These are phyloP conservation scores for Mastigias papua DNA, from an alignment of 30 jellyfish, hydroid and myxozoan species.

Conservation along the genomic window DNA sequence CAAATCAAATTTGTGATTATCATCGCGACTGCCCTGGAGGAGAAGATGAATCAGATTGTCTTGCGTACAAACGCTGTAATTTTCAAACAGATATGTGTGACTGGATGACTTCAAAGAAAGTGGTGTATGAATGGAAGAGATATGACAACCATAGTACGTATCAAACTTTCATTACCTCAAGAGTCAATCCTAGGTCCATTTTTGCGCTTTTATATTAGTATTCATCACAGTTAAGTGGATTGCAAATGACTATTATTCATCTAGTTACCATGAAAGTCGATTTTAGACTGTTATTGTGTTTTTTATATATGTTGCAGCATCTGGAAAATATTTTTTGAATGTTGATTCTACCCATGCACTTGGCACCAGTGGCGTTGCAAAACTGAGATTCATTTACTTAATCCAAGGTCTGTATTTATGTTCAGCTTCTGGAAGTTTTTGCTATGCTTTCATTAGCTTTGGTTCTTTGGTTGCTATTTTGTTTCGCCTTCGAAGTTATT, in stretches of 20 bases:
- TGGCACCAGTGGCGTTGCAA: neutral
- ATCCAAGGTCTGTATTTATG: constrained; percentile 32
- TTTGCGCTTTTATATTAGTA: too few species aligned
- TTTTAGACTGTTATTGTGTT: neutral
- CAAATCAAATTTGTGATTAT: constrained; percentile 46
- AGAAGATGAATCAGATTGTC: constrained; percentile 66
- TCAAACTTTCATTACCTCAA: neutral
- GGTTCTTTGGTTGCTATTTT: too few species aligned
- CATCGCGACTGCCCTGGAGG: constrained; percentile 71
- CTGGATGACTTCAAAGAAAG: constrained; percentile 30
- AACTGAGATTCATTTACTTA: neutral
- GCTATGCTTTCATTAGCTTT: too few species aligned
- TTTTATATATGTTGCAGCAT: too few species aligned
- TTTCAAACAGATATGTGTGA: constrained; percentile 48
- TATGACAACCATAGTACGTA: constrained; percentile 1
- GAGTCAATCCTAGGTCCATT: neutral
- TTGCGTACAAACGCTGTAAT: constrained; percentile 44
- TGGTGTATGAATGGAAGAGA: constrained; percentile 38
- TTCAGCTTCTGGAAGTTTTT: too few species aligned
- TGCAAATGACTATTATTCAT: too few species aligned
- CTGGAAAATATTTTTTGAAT: constrained; percentile 4
- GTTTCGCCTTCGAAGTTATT: too few species aligned
- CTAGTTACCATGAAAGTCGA: too few species aligned
- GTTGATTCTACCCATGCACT: neutral
- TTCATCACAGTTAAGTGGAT: too few species aligned